These are phyloP conservation scores for Eupsilia transversa DNA, from an alignment of 2,888 invertebrate genomes.

Conservation along the genomic window DNA sequence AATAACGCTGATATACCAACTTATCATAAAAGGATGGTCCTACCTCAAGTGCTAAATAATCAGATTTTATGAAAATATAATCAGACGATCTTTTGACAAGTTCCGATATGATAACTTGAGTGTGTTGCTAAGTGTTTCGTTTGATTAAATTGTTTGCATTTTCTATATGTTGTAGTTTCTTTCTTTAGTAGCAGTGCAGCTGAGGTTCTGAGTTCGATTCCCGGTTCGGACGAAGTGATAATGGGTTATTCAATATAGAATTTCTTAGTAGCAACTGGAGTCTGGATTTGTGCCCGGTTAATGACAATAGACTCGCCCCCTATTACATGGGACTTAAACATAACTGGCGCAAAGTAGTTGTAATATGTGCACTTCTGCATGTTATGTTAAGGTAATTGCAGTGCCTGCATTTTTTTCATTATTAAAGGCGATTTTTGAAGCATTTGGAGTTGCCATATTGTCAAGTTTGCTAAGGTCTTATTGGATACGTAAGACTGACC, in stretches of 20 bases:
- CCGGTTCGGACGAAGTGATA: no score
- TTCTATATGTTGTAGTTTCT: not conserved
- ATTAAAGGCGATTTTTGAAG: not conserved
- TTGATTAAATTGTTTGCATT: conserved; percentile 10
- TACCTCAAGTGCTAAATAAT: conserved; percentile 27
- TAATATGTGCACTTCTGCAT: no score
- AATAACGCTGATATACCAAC: conserved; percentile 20
- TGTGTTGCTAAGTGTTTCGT: not conserved
- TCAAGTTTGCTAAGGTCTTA: not conserved
- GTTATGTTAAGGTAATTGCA: not conserved
- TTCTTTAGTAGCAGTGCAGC: no score
- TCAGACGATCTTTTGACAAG: conserved; percentile 21
- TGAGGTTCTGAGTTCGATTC: no score
- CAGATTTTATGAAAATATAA: conserved; percentile 17
- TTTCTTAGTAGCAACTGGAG: no score
- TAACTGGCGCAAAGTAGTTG: no score
- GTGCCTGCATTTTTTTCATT: not conserved
- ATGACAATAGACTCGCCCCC: no score
- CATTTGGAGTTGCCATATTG: not conserved
- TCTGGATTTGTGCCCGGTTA: no score
- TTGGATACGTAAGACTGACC: not conserved
- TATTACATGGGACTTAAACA: no score
- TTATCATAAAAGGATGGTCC: not conserved
- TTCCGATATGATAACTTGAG: conserved; percentile 20
- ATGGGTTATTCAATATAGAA: no score